phyloP scores from a whole-genome alignment of 2,113 vertebrate species.

The Hystrix brachyura region DNA sequence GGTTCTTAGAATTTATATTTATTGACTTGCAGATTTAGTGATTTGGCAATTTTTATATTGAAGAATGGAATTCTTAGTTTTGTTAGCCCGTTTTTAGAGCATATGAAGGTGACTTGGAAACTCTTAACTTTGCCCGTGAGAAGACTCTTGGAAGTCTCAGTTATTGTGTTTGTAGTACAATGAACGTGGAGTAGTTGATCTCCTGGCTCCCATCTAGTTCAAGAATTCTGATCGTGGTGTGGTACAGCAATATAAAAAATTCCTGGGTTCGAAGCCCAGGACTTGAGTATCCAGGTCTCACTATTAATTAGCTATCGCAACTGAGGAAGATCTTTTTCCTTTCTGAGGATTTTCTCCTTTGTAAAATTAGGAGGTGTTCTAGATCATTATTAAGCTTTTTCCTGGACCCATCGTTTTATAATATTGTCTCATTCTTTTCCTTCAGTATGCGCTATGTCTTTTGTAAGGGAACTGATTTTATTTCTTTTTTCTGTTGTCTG shows the following conservation, averaged over 20 bases:
- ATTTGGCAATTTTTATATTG: constrained; percentile 11
- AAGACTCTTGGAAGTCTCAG: not conserved
- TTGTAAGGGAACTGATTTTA: not conserved
- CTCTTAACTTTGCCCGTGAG: not conserved
- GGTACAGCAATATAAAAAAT: not conserved
- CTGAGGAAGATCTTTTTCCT: not conserved
- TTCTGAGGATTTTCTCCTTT: not conserved
- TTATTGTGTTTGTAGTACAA: not conserved
- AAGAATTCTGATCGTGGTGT: not conserved
- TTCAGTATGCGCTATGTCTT: not conserved
- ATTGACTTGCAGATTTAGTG: not conserved
- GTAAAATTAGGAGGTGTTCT: not conserved
- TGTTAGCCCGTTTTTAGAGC: not conserved
- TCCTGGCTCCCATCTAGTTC: not conserved
- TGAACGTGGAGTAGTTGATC: not conserved
- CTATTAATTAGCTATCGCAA: not conserved
- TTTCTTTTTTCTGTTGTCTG: not conserved
- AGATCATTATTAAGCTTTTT: not conserved
- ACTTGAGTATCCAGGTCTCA: not conserved
- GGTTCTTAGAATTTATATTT: not conserved
- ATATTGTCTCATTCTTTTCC: not conserved
- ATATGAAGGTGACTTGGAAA: not conserved
- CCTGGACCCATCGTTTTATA: not conserved
- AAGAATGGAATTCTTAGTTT: not conserved
- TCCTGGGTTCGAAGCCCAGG: not conserved